These are phyloP conservation scores for Rhopalosiphum nymphaeae DNA, from an alignment of 2,888 invertebrate genomes.

Conservation along the genomic window DNA sequence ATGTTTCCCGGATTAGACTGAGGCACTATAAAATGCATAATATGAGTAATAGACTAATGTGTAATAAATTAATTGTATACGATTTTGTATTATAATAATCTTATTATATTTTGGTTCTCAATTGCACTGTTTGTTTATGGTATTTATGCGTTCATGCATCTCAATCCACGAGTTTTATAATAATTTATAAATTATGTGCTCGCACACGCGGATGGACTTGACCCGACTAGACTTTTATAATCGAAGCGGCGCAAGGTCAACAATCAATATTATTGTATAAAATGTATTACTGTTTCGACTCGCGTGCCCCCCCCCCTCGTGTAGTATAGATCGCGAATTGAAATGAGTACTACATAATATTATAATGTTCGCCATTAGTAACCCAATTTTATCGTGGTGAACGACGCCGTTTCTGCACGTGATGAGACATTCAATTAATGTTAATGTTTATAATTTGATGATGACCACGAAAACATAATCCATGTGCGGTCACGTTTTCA, in stretches of 20 bases:
- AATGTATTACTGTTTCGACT: not conserved
- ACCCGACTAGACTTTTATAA: not conserved
- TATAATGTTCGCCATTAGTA: not conserved
- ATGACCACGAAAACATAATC: not conserved
- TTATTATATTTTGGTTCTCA: not conserved
- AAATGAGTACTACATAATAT: not conserved
- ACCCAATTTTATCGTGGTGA: not conserved
- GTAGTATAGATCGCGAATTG: not conserved
- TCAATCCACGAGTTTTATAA: not conserved
- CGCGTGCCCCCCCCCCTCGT: not conserved
- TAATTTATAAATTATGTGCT: not conserved
- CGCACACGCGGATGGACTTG: not conserved
- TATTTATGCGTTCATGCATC: not conserved
- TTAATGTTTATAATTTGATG: slow-evolving; percentile 12
- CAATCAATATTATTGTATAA: not conserved
- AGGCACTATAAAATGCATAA: not conserved
- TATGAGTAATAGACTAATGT: too few relatives aligned
- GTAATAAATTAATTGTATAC: too few relatives aligned
- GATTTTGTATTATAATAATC: not conserved
- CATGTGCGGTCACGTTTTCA: slow-evolving; percentile 7
- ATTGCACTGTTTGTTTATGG: not conserved
- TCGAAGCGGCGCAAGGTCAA: not conserved
- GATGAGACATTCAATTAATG: slow-evolving; percentile 4
- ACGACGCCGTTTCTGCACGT: slow-evolving; percentile 5
- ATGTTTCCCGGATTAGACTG: not conserved